Conservation (phyloP, 2,888 invertebrate genomes). For the Himalopsyche kuldschensis region DNA sequence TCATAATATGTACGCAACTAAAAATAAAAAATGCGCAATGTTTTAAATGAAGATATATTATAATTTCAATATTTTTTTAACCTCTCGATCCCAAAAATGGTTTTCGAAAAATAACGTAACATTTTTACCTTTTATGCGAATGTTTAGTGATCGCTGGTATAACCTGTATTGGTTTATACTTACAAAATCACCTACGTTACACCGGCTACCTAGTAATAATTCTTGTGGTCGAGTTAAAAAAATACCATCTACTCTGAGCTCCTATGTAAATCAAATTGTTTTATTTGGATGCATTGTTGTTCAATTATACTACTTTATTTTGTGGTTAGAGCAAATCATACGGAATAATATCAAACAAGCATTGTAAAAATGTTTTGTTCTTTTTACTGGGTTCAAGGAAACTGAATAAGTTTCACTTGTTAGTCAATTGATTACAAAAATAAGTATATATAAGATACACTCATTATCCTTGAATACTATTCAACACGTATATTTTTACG, state of each 20-base stretch:
- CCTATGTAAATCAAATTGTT: neutral
- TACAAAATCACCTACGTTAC: neutral
- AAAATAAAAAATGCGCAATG: too few species aligned
- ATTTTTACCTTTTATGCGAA: too few species aligned
- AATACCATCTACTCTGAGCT: neutral
- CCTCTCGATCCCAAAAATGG: too few species aligned
- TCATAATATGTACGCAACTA: too few species aligned
- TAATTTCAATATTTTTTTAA: too few species aligned
- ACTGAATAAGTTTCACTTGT: neutral
- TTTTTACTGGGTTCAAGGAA: neutral
- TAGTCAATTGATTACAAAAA: neutral
- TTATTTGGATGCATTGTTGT: neutral
- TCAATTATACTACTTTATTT: neutral
- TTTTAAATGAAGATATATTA: too few species aligned
- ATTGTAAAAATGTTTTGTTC: neutral
- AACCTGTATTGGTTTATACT: neutral
- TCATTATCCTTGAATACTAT: neutral
- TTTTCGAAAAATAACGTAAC: too few species aligned
- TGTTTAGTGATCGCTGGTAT: too few species aligned
- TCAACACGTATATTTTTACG: neutral
- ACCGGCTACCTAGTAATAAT: neutral
- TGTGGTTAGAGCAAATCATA: neutral
- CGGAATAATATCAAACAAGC: neutral
- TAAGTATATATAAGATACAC: neutral
- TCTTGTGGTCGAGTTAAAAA: neutral